Percentiles rank a stretch among this genome's conserved stretches.
phyloP scores from a whole-genome alignment of 2,797 vertebrate species.

The Esox lucius region DNA sequence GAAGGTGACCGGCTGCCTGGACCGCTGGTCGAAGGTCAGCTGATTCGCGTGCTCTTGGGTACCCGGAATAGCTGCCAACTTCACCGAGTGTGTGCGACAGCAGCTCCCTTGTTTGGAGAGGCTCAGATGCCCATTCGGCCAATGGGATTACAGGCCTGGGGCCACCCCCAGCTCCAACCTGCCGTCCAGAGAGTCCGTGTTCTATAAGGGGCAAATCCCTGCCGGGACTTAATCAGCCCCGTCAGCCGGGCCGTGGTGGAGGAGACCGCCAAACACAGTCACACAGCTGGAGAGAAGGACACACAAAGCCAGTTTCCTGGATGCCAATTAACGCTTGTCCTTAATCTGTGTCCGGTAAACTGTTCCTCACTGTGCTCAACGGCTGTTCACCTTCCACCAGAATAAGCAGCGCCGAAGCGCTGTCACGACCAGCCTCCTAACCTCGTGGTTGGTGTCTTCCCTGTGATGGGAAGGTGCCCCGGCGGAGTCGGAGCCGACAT shows the following conservation, averaged over 20 bases:
- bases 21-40: constrained; percentile 9
- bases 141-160: constrained; percentile 46
- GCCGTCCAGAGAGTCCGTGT: not conserved
- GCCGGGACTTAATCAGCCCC: constrained; percentile 36
- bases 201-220: constrained; percentile 35
- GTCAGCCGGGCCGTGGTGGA: constrained; percentile 20
- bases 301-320: not conserved
- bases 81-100: not conserved
- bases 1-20: constrained; percentile 20
- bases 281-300: constrained; percentile 26
- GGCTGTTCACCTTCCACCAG: constrained; percentile 4
- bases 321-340: not conserved
- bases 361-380: constrained; percentile 7
- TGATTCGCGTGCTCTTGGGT: constrained; percentile 9
- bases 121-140: constrained; percentile 19
- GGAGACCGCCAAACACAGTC: not conserved
- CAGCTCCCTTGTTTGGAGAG: constrained; percentile 22
- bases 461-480: not conserved
- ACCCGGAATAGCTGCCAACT: not conserved
- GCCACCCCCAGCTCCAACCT: constrained; percentile 21
- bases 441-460: not conserved
- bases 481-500: not conserved
- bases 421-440: not conserved
- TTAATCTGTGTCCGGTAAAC: not conserved
- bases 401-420: not conserved